These are phyloP conservation scores for Agrochola circellaris DNA, from an alignment of 2,888 invertebrate species.

Conservation along the genomic window DNA sequence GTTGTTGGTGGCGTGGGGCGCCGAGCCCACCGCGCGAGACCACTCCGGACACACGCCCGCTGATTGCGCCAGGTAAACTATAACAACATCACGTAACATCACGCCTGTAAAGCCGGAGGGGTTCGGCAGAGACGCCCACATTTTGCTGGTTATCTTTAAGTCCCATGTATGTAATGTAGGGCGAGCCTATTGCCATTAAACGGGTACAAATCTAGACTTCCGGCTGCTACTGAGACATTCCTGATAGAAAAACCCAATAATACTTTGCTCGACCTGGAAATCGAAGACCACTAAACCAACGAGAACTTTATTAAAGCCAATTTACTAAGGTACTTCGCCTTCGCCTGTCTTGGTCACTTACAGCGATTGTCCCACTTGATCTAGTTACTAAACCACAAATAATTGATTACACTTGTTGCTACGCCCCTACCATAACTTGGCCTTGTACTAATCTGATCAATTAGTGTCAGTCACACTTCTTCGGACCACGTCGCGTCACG, in stretches of 20 bases:
- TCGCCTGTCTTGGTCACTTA: background rate
- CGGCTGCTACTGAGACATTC: background rate
- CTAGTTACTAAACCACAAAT: background rate
- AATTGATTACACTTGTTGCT: slow-evolving; percentile 7
- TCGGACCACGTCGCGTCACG: background rate
- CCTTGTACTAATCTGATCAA: background rate
- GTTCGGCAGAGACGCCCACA: background rate
- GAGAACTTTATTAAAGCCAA: background rate
- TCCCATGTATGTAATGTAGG: background rate
- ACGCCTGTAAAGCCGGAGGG: too few relatives aligned
- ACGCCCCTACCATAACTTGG: background rate
- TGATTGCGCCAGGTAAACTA: slow-evolving; percentile 91
- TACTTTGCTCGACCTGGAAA: too few relatives aligned
- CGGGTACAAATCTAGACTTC: background rate
- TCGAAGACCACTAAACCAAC: background rate
- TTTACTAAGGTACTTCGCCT: background rate
- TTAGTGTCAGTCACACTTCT: slow-evolving; percentile 13
- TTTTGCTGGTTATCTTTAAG: background rate
- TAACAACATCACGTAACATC: background rate
- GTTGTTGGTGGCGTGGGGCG: slow-evolving; percentile 97
- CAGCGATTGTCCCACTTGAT: background rate
- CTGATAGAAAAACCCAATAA: background rate
- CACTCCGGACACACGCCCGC: slow-evolving; percentile 93
- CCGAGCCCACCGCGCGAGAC: slow-evolving; percentile 96
- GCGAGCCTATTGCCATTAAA: background rate